A percentile compares a stretch with the other conserved stretches of the same genome.
phyloP scores from a whole-genome alignment of 2,797 vertebrate species.

The Apogon talboti region DNA sequence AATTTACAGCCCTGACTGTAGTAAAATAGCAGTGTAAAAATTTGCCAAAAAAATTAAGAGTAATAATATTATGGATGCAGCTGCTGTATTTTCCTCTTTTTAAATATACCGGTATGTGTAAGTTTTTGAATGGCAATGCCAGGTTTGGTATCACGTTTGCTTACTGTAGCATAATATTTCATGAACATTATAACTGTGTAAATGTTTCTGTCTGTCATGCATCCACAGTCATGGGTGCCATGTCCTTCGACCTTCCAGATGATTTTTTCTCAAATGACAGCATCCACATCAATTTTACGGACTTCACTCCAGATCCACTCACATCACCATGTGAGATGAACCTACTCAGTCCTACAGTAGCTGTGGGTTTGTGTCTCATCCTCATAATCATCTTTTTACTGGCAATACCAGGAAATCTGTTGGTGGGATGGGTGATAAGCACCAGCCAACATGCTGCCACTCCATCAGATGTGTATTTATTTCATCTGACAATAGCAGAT shows the following conservation, averaged over 20 bases:
- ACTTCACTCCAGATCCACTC: neutral
- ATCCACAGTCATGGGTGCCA: slow-evolving; percentile 38
- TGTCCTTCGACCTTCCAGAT: accelerated
- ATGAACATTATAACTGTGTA: neutral
- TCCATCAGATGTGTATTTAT: slow-evolving; percentile 81
- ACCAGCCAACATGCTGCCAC: slow-evolving; percentile 62
- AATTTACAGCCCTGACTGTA: too few species aligned
- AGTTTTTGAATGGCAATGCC: too few species aligned
- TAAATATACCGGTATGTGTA: too few species aligned
- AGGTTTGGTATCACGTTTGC: neutral
- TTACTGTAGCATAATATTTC: neutral
- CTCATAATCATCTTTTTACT: slow-evolving; percentile 72
- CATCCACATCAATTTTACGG: accelerated
- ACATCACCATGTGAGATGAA: neutral
- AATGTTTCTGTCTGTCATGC: neutral
- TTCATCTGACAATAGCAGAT: slow-evolving; percentile 83
- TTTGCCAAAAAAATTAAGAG: neutral
- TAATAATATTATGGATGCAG: too few species aligned
- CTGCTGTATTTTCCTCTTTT: too few species aligned
- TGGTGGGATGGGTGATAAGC: slow-evolving; percentile 79
- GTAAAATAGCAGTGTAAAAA: too few species aligned
- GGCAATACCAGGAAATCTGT: slow-evolving; percentile 81
- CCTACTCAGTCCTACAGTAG: accelerated
- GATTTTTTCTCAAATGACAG: slow-evolving; percentile 27
- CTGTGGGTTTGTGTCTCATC: slow-evolving; percentile 40